Evolutionary conservation across 2,797 vertebrate genomes (phyloP).

Genomic region (Xyrichtys novacula): DNA sequence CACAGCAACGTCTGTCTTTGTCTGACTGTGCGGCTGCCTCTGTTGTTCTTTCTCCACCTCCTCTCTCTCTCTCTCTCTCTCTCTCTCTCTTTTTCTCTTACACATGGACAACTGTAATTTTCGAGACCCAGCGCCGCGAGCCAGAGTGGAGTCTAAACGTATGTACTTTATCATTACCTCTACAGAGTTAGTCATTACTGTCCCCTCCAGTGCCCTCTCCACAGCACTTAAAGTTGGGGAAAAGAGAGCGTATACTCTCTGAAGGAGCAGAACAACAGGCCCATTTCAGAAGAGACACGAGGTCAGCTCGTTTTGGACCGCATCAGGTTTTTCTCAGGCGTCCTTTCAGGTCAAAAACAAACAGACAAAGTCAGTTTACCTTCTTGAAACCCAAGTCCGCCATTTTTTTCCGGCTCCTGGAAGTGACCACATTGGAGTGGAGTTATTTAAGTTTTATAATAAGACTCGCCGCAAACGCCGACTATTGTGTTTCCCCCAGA

Average conservation of each 20-base stretch:
- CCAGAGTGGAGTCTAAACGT: slow-evolving; percentile 75
- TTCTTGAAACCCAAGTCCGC: too few species aligned
- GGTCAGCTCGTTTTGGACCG: slow-evolving; percentile 58
- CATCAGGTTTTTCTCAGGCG: slow-evolving; percentile 12
- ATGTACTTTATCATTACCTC: slow-evolving; percentile 84
- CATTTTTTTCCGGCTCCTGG: too few species aligned
- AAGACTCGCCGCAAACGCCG: too few species aligned
- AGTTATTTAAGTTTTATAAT: too few species aligned
- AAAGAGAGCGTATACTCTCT: slow-evolving; percentile 36
- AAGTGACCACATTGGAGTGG: too few species aligned
- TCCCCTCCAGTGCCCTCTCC: slow-evolving; percentile 69
- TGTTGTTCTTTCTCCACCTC: slow-evolving; percentile 62
- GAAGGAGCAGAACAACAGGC: slow-evolving; percentile 50
- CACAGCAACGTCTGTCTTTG: slow-evolving; percentile 57
- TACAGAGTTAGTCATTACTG: slow-evolving; percentile 82
- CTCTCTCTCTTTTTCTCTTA: background rate
- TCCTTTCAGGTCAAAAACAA: slow-evolving; percentile 62
- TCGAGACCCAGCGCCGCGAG: slow-evolving; percentile 70
- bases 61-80: slow-evolving; percentile 48
- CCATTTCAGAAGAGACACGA: slow-evolving; percentile 34
- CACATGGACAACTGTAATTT: slow-evolving; percentile 73
- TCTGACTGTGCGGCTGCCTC: slow-evolving; percentile 44
- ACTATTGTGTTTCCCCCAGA: too few species aligned
- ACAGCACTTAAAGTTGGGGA: slow-evolving; percentile 43
- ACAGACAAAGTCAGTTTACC: slow-evolving; percentile 28